Evolutionary conservation across 2,113 vertebrate species (phyloP), one percentile per base, ranked within the genome.

Genomic region (Salvelinus fontinalis): DNA sequence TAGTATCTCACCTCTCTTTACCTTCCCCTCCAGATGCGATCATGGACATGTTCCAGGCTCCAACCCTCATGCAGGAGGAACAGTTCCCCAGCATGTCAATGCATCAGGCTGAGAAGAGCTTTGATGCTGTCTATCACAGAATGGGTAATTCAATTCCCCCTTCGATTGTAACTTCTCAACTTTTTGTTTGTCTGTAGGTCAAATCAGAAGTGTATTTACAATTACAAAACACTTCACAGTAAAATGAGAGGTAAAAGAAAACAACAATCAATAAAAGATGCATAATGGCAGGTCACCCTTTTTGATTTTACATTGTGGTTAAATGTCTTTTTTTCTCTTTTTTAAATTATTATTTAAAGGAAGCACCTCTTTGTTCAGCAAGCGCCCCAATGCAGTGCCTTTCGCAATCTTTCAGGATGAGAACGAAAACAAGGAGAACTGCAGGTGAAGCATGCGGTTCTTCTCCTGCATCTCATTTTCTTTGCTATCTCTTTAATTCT

Each of bases 21-120:
- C 0, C 44, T 29, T 18, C 8, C 27, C 22, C 0, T 66, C 20
- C 82, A 99, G 98, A 92, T 22, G 93, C 96, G 73, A 96, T 99
- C 86, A 98, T 98, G 97, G 93, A 96, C 86, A 93, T 97, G 93
- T 99, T 99, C 86, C 96, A 97, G 89, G 95, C 91, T 0, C 95
- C 97, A 0, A 93, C 96, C 1, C 81, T 95, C n/a, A 87, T 95
- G 2, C 93, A 93, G 39, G 86, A 92, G 27, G 82, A 86, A 7
- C 81, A 92, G 0, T 87, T 88, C 74, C 83, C 39, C 73, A 81
- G 77, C 75, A 81, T 82, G 0, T 81, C 79, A 0, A 22, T 8
- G 11, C 62, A 78, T 11, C 85, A 85, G 49, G 31, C 89, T 0
- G 89, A 91, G 48, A 65, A 5, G 16, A 76, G 81, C 2, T 85